Percentiles rank a stretch among this genome's conserved stretches.
phyloP scores from a whole-genome alignment of 2,113 vertebrate genomes.

The Serinus canaria region DNA sequence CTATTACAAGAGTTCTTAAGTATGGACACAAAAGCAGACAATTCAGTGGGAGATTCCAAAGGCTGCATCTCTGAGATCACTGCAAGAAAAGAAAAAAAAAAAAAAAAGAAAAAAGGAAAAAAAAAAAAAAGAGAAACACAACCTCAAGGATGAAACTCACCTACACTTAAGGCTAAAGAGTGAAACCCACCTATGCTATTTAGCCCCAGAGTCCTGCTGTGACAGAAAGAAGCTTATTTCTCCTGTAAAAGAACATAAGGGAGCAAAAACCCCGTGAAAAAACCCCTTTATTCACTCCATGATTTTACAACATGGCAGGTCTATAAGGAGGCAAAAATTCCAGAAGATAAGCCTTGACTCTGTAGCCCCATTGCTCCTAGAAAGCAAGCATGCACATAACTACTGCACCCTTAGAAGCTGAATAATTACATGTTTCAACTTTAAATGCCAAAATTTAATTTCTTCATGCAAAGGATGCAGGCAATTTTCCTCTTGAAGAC shows the following conservation, averaged over 20 bases:
- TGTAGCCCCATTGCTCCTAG: background rate
- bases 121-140: slow-evolving; percentile 29
- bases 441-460: background rate
- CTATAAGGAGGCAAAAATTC: slow-evolving; percentile 5
- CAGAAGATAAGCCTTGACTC: background rate
- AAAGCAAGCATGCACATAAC: slow-evolving; percentile 5
- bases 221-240: slow-evolving; percentile 38
- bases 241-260: slow-evolving; percentile 57
- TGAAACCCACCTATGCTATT: slow-evolving; percentile 61
- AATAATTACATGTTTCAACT: background rate
- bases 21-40: slow-evolving; percentile 46
- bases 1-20: slow-evolving; percentile 41
- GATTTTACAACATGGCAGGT: background rate
- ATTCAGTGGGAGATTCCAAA: slow-evolving; percentile 35
- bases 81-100: slow-evolving; percentile 50
- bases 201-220: slow-evolving; percentile 50
- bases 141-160: slow-evolving; percentile 55
- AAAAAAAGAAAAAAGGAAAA: background rate
- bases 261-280: slow-evolving; percentile 7
- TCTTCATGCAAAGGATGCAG: background rate
- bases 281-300: background rate
- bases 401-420: background rate
- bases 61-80: slow-evolving; percentile 35
- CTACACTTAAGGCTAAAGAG: slow-evolving; percentile 50
- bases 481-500: background rate